Conservation (phyloP, 2,797 vertebrate genomes). For the Chromobotia macracanthus region DNA sequence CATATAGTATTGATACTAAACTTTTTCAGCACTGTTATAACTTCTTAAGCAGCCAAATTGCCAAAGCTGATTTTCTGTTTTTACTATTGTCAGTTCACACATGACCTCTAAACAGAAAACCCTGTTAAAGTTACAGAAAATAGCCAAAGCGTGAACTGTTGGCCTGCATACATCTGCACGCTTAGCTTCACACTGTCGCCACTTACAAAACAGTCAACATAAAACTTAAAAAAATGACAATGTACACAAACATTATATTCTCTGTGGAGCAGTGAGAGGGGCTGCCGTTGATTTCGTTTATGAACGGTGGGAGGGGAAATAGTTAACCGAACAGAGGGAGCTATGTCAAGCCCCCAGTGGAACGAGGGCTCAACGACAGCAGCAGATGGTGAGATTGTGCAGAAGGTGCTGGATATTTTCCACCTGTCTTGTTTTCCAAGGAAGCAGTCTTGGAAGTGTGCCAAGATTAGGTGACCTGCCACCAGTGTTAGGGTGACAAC, state of each 20-base stretch:
- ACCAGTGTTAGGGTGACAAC: slow-evolving; percentile 62
- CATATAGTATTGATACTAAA: background rate
- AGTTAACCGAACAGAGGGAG: slow-evolving; percentile 32
- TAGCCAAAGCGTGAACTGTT: no score
- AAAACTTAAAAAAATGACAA: background rate
- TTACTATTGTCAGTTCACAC: no score
- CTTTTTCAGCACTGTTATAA: background rate
- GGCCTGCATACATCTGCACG: no score
- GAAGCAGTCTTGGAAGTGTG: slow-evolving; percentile 70
- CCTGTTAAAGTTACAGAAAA: no score
- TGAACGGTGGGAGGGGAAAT: background rate
- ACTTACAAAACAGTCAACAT: background rate
- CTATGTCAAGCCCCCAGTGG: slow-evolving; percentile 50
- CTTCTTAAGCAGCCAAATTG: slow-evolving; percentile 2
- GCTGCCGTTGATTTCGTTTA: slow-evolving; percentile 22
- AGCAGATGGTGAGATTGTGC: slow-evolving; percentile 72
- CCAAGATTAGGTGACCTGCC: slow-evolving; percentile 67
- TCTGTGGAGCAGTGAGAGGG: slow-evolving; percentile 11
- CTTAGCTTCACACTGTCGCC: no score
- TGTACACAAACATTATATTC: background rate
- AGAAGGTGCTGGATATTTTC: slow-evolving; percentile 41
- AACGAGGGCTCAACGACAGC: slow-evolving; percentile 61
- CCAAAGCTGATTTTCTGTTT: no score
- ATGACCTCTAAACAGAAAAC: no score
- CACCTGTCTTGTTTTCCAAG: slow-evolving; percentile 53